Base-by-base conservation (phyloP, 1,140 invertebrate species). In the Dysdera silvatica region DNA sequence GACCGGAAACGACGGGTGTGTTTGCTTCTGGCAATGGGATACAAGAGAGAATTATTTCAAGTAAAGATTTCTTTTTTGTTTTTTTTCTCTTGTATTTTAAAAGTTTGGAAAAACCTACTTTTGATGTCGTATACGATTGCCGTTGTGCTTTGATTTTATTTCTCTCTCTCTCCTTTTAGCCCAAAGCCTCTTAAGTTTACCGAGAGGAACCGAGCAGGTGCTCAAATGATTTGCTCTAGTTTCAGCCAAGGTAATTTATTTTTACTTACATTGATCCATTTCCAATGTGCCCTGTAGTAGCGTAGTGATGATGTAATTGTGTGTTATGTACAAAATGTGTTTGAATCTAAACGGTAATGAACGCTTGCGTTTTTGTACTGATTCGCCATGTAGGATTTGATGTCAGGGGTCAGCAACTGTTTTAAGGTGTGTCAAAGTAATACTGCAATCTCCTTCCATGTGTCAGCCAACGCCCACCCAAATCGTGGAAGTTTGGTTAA, bases 171-270 rank as follows among this genome's bases (percentile, higher is more conserved):
- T 69, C 59, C 70, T 80, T 79, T 40, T 67, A 88, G 86, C 37
- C 79, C 85, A 28, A 90, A 88, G 73, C 91, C 93, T 4, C 85
- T 87, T 61, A 87, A 95, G 72, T 96, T 91, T 74, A 87, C 94
- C 70, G 95, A 98, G 78, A 84, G 91, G 71, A 88, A 94, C 77
- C 80, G 92, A 6, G 91, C 92, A 2, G 94, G 94, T 40, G 91
- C 91, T 18, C 92, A 96, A 80, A 95, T 98, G 86, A 86, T 98
- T 65, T 98, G 94, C 76, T 88, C 90, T 0, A 90, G 91, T 0
- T 97, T 96, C 77, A 95, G 91, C 71, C 84, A 90, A 1, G 74
- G 75, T 71, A 37, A 33, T 23, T 41, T 18, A 47, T 41, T 64
- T 33, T 20, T 32, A 43, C n/a, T n/a, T n/a, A 55, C 10, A 53